Conservation (phyloP, 2,113 vertebrate species). For the Heliornis fulica region DNA sequence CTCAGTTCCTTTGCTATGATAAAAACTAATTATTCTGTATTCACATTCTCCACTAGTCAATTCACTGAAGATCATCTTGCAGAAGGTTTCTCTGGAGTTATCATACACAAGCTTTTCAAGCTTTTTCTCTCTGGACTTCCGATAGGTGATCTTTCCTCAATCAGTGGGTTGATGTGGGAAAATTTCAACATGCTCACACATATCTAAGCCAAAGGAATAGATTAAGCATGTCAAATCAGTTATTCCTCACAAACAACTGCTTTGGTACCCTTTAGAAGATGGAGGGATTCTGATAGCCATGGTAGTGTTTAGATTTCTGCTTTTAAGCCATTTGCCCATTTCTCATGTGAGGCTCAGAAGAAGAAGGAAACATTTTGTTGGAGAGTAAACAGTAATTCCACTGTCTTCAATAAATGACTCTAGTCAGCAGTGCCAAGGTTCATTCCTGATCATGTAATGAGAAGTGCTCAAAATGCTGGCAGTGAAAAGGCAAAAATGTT, state of each 20-base stretch:
- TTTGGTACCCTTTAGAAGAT: not conserved
- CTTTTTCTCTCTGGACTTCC: not conserved
- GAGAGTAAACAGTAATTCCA: conserved; percentile 52
- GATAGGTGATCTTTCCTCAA: not conserved
- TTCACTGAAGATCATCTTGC: not conserved
- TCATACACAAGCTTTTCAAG: not conserved
- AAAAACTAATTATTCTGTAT: not conserved
- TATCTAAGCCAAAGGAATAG: not conserved
- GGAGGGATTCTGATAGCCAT: not conserved
- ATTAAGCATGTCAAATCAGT: not conserved
- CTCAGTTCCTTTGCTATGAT: fast-evolving
- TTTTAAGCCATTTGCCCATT: conserved; percentile 5
- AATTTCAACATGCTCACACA: not conserved
- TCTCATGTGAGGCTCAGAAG: conserved; percentile 1
- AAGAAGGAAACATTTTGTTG: conserved; percentile 20
- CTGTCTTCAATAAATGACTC: conserved; percentile 37
- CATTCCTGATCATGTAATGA: conserved; percentile 17
- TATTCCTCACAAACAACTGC: not conserved
- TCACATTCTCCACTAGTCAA: not conserved
- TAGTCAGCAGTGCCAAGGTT: conserved; percentile 23
- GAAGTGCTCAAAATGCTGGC: not conserved
- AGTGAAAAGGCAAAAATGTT: conserved; percentile 45
- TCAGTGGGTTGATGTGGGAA: not conserved
- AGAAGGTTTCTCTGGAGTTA: not conserved
- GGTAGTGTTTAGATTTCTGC: not conserved